Percentiles rank a stretch among this genome's conserved stretches.
phyloP scores from a whole-genome alignment of 2,113 vertebrate genomes.

The Pangasianodon gigas region DNA sequence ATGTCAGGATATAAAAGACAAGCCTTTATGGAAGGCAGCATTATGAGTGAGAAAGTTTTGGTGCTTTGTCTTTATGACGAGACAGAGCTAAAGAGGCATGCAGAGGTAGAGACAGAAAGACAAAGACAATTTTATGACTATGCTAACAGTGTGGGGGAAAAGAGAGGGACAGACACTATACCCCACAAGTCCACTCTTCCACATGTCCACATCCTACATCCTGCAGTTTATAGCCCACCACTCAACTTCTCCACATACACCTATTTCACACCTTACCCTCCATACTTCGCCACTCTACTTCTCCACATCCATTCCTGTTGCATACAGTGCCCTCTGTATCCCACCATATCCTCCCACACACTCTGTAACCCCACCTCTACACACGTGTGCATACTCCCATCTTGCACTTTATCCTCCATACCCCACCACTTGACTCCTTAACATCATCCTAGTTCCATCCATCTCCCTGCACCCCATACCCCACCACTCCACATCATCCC shows the following conservation, averaged over 20 bases:
- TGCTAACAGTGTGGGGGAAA: not conserved
- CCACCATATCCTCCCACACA: not conserved
- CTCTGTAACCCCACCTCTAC: not conserved
- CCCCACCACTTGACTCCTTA: not conserved
- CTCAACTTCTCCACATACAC: not conserved
- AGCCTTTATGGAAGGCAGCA: not conserved
- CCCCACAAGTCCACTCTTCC: not conserved
- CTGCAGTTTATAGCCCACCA: not conserved
- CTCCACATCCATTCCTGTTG: not conserved
- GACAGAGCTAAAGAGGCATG: not conserved
- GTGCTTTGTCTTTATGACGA: not conserved
- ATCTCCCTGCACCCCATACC: not conserved
- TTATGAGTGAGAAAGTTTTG: not conserved
- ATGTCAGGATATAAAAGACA: conserved; percentile 25
- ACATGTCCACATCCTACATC: not conserved
- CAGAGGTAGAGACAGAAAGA: not conserved
- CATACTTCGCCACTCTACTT: not conserved
- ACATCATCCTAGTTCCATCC: not conserved
- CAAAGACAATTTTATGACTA: not conserved
- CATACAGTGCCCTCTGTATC: not conserved
- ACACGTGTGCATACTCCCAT: not conserved
- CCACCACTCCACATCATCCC: not conserved
- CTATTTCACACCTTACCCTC: not conserved
- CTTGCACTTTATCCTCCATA: not conserved
- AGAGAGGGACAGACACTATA: not conserved